A percentile compares a stretch with the other conserved stretches of the same genome.
Conservation (phyloP, 2,888 invertebrate genomes). For the Atethmia centrago region DNA sequence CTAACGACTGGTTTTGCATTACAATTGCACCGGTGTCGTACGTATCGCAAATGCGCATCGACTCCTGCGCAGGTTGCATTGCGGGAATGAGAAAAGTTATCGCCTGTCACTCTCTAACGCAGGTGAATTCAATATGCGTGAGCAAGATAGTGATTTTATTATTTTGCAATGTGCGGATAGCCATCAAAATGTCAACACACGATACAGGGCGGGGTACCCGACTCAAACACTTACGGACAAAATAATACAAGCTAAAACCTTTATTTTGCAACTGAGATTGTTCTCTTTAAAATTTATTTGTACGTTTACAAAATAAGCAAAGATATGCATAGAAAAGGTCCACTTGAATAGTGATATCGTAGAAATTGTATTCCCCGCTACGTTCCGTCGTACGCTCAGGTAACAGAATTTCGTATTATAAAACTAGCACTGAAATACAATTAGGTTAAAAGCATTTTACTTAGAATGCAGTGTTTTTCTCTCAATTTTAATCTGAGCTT, state of each 20-base stretch:
- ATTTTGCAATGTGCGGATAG: conserved; percentile 72
- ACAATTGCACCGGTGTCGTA: conserved; percentile 69
- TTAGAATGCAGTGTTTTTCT: conserved; percentile 55
- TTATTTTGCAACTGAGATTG: conserved; percentile 37
- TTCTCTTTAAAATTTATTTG: conserved; percentile 52
- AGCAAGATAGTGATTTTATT: conserved; percentile 66
- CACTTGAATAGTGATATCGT: conserved; percentile 36
- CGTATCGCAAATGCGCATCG: conserved; percentile 70
- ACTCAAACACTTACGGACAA: conserved; percentile 48
- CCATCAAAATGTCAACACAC: conserved; percentile 76
- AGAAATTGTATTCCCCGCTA: conserved; percentile 35
- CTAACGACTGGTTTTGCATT: conserved; percentile 71
- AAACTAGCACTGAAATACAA: conserved; percentile 57
- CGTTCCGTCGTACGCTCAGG: conserved; percentile 7
- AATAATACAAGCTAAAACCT: conserved; percentile 18
- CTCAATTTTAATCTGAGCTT: conserved; percentile 54
- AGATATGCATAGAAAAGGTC: conserved; percentile 39
- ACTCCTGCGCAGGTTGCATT: conserved; percentile 71
- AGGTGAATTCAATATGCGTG: conserved; percentile 25
- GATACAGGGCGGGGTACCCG: conserved; percentile 64
- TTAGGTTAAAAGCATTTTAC: conserved; percentile 60
- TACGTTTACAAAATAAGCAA: conserved; percentile 49
- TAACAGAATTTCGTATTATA: conserved; percentile 44
- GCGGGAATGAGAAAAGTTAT: conserved; percentile 66
- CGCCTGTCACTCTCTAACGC: conserved; percentile 38